Evolutionary conservation across 1,140 invertebrate species (phyloP), one percentile per base, ranked within the genome.

Genomic region (Vollenhovia emeryi): DNA sequence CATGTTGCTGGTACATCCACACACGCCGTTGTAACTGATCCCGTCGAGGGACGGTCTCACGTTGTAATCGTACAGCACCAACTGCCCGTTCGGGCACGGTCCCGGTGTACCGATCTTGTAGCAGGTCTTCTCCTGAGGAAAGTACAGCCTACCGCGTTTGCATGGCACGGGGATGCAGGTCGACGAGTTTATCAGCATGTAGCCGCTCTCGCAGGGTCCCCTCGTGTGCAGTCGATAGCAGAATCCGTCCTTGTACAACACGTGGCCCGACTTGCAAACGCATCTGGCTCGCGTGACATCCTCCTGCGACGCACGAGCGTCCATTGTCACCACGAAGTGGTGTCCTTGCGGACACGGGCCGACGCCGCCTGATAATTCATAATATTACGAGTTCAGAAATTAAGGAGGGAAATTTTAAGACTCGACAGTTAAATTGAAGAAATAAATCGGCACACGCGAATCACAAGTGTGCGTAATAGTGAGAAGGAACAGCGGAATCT

Each of bases 1-100:
- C 6, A 95, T 68, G 0, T 93, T 90, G 3, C 92, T 95, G 0
- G 95, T 96, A 88, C 97, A 98, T 3, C 96, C 97, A 86, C 97
- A 98, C 5, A 97, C 95, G 0, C 97, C 97, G 76, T 97, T 97
- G 90, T 97, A 98, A n/a, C 97, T 97, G 24, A 98, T 95, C 0
- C 97, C 97, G 87, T 98, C 97, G 0, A 97, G 87, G 0, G 97
- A 97, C 0, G 97, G 97, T 18, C 97, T 93, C 0, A 96, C 96
- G 1, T 96, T 96, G 87, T 97, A 97, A 94, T 98, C 97, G 90
- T 97, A 98, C 0, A 97, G 95, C 1, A 98, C 96, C 6, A 97
- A 95, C 89, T 97, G 96, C 1, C 97, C 96, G 8, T 93, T 91
- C 0, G 95, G 94, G 89, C 97, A 98, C 0, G 97, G 97, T 50